Conservation (phyloP, 2,113 vertebrate genomes). For the Microcebus lehilahytsara region DNA sequence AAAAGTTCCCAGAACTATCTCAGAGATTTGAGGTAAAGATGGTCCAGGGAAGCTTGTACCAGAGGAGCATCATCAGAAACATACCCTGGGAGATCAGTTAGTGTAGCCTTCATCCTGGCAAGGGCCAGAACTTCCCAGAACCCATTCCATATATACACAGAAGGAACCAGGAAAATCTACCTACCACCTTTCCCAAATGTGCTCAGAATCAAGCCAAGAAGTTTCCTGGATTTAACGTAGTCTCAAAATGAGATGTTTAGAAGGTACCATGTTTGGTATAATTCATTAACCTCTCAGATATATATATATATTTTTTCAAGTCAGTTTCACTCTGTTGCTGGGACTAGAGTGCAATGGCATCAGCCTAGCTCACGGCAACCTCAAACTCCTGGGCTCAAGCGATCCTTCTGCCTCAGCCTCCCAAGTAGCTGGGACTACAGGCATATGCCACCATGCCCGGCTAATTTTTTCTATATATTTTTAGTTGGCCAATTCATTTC, state of each 20-base stretch:
- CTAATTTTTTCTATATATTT: too few species aligned
- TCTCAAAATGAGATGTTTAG: conserved; percentile 14
- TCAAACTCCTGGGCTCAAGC: too few species aligned
- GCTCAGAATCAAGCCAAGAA: not conserved
- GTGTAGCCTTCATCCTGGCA: not conserved
- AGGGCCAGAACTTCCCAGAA: not conserved
- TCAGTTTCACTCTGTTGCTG: too few species aligned
- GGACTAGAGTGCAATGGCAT: too few species aligned
- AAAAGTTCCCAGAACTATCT: not conserved
- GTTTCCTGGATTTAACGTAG: not conserved
- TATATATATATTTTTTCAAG: too few species aligned
- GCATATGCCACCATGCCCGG: too few species aligned
- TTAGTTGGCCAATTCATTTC: too few species aligned
- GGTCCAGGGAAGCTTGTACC: not conserved
- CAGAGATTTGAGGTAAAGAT: not conserved
- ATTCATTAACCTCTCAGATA: not conserved
- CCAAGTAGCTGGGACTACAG: too few species aligned
- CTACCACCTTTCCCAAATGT: not conserved
- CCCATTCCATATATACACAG: not conserved
- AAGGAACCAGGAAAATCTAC: not conserved
- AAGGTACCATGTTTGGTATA: not conserved
- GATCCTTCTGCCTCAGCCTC: too few species aligned
- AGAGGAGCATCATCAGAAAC: not conserved
- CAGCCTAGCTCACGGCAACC: too few species aligned
- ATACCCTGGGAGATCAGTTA: not conserved